These are phyloP conservation scores for Emmelina monodactyla DNA, from an alignment of 2,888 invertebrate genomes.

Conservation along the genomic window DNA sequence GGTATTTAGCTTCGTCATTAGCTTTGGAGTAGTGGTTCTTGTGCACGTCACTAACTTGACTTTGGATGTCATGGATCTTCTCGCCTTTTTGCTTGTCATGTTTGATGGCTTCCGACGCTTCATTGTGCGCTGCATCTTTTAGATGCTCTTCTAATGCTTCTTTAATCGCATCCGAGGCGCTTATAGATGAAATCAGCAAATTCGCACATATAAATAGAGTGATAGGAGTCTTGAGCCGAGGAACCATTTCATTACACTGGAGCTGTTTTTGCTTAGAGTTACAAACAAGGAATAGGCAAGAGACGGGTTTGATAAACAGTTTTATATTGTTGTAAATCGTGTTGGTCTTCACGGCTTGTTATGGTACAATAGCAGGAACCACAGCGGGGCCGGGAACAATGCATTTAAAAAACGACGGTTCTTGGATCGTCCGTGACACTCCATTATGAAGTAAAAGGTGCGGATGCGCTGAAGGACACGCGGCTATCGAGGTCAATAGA, in stretches of 20 bases:
- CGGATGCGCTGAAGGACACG: slow-evolving; percentile 24
- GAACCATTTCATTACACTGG: slow-evolving; percentile 41
- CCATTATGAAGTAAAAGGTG: slow-evolving; percentile 31
- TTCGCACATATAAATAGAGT: slow-evolving; percentile 29
- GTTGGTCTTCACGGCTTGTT: slow-evolving; percentile 53
- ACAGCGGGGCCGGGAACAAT: slow-evolving; percentile 46
- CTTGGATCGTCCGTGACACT: slow-evolving; percentile 46
- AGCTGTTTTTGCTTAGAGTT: slow-evolving; percentile 25
- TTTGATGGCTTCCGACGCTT: slow-evolving; percentile 45
- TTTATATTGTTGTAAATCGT: slow-evolving; percentile 51
- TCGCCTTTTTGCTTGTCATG: slow-evolving; percentile 54
- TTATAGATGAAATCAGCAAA: slow-evolving; percentile 28
- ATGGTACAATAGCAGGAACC: slow-evolving; percentile 62
- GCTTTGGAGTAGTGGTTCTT: slow-evolving; percentile 53
- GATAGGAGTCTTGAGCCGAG: slow-evolving; percentile 27
- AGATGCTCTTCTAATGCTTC: slow-evolving; percentile 56
- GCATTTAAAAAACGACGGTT: slow-evolving; percentile 23
- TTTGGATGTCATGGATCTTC: slow-evolving; percentile 51
- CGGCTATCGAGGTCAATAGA: slow-evolving; percentile 47
- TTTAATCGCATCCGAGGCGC: slow-evolving; percentile 40
- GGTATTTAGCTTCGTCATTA: slow-evolving; percentile 51
- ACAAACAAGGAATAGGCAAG: slow-evolving; percentile 34
- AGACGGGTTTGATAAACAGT: slow-evolving; percentile 33
- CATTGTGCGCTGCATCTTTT: slow-evolving; percentile 48
- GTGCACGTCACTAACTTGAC: slow-evolving; percentile 43